Base-by-base conservation (phyloP, 2,888 invertebrate genomes). In the Drosophila neutralis region DNA sequence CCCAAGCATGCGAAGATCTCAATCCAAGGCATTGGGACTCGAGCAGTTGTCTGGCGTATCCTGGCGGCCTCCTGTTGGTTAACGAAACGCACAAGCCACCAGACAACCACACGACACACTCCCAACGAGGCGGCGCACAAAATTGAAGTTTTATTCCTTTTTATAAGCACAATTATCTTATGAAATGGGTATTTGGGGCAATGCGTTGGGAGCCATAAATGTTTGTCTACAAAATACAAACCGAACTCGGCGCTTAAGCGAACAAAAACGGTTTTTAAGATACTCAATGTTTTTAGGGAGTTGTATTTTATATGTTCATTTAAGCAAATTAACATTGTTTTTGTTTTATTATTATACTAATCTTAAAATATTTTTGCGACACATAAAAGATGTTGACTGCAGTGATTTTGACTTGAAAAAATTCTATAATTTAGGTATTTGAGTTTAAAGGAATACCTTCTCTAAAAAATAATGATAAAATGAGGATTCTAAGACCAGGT, bases 111-210 rank as follows among this genome's bases (percentile, higher is more conserved):
- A 73, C 40, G 61, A 61, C 52, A 58, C n/a, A 48, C 76, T 42
- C 52, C 27, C 27, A 49, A 54, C 51, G 60, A 71, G 69, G 56
- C 52, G 81, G 52, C 53, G 24, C 63, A 62, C 24, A 54, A 85
- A 91, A 91, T 91, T 85, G 85, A 83, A 92, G 90, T 92, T 91
- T 91, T 91, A 92, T 91, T 91, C 91, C 87, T 91, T 92, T 92
- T 92, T 87, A 91, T 92, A 82, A 62, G 83, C 71, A 58, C 71
- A 75, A 84, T 84, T 84, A 89, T 77, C 69, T 67, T 59, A 35
- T 63, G 59, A 70, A 73, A 66, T 69, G 70, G 56, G 56, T 42
- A 56, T 65, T 65, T 62, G 42, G 69, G 61, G 57, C 51, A n/a
- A 10, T 52, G 64, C 45, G 35, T 10, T 48, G 71, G 65, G 59